These are phyloP conservation scores for Pseudopipra pipra DNA, from an alignment of 2,113 vertebrate genomes.

Conservation along the genomic window DNA sequence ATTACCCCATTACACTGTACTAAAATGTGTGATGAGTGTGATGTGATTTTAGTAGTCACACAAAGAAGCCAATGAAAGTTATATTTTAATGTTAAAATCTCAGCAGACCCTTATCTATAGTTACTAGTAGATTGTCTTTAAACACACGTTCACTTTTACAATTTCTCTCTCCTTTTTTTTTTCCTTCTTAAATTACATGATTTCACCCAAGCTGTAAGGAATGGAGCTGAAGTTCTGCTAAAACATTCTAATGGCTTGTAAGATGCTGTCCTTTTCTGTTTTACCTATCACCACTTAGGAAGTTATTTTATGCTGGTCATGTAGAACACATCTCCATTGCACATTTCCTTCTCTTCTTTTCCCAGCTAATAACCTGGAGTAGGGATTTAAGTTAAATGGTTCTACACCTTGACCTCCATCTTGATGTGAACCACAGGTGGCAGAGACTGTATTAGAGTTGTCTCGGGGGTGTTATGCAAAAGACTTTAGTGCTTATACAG, in stretches of 20 bases:
- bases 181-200: background rate
- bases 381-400: conserved; percentile 58
- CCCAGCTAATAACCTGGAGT: conserved; percentile 33
- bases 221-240: conserved; percentile 26
- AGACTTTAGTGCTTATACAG: conserved; percentile 23
- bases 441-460: conserved; percentile 22
- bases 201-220: background rate
- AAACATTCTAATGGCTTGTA: conserved; percentile 2
- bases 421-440: conserved; percentile 55
- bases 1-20: background rate
- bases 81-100: conserved; percentile 1
- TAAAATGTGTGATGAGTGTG: background rate
- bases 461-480: conserved; percentile 61
- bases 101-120: conserved; percentile 2
- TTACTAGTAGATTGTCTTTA: background rate
- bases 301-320: conserved; percentile 40
- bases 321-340: conserved; percentile 29
- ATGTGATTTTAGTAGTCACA: background rate
- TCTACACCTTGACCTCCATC: conserved; percentile 60
- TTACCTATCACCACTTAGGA: conserved; percentile 38
- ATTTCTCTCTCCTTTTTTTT: background rate
- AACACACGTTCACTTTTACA: background rate
- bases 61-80: background rate
- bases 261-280: conserved; percentile 35
- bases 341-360: background rate